These are phyloP conservation scores for Polypterus bichir DNA, from an alignment of 2,113 vertebrate species.

Conservation along the genomic window DNA sequence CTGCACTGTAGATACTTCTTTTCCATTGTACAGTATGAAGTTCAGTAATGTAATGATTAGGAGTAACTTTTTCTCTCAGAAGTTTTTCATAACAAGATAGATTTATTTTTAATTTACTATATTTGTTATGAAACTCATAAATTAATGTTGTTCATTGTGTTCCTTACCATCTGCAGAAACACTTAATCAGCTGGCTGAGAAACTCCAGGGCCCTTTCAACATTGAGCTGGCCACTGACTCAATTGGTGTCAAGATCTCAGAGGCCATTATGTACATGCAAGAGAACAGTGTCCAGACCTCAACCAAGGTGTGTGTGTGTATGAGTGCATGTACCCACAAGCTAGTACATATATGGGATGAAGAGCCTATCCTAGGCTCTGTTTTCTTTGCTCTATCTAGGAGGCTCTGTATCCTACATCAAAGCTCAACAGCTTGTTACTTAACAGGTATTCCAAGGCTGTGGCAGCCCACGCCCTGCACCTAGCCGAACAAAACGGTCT, in stretches of 20 bases:
- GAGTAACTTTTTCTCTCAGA: too few species aligned
- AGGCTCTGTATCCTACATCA: too few species aligned
- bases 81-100: too few species aligned
- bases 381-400: background rate
- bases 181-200: constrained; percentile 62
- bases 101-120: too few species aligned
- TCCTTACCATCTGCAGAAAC: constrained; percentile 42
- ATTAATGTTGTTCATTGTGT: too few species aligned
- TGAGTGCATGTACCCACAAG: too few species aligned
- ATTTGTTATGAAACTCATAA: too few species aligned
- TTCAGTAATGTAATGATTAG: too few species aligned
- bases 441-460: constrained; percentile 70
- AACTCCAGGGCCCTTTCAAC: constrained; percentile 69
- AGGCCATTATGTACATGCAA: constrained; percentile 75
- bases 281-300: constrained; percentile 68
- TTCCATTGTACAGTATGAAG: too few species aligned
- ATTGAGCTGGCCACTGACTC: constrained; percentile 68
- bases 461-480: constrained; percentile 51
- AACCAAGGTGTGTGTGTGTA: constrained; percentile 46
- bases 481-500: constrained; percentile 51
- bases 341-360: background rate
- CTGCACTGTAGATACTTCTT: too few species aligned
- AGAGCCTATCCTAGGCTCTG: background rate
- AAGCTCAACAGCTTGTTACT: too few species aligned
- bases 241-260: constrained; percentile 71